Base-by-base conservation (phyloP, 92 coral and sea anemone species). In the Nematostella vectensis region DNA sequence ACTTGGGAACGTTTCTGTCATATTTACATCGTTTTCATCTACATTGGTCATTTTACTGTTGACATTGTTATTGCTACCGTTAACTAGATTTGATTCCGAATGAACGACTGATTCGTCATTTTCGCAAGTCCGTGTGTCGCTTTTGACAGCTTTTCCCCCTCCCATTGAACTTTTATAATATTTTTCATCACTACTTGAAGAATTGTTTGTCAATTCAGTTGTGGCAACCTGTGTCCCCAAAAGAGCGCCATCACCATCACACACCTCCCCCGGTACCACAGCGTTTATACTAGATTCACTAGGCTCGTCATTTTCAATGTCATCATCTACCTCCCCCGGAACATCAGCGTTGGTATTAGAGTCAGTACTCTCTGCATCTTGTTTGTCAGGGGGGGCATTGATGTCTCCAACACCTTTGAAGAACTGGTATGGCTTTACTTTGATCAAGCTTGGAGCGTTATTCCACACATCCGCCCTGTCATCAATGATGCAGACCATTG, bases 391-490 rank as follows among this genome's bases (percentile, higher is more conserved):
- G 11, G 98, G 98, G n/a, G 98, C 98, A 78, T 91, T 87, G 47
- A 91, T 91, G 75, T 91, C 98, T 15, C 96, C 98, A 4, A 88
- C 95, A 3, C 94, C 96, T 19, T 80, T 78, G 49, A 91, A 91
- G 70, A 81, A 91, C 81, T 77, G 80, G 68, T 91, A 91, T 3
- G 98, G 98, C 42, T 91, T 91, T 27, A 91, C 98, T 21, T 80
- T 81, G 43, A 91, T 57, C 29, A 91, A 68, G 50, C 86, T 91
- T 13, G 94, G 76, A 33, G 98, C 98, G 42, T 71, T 69, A 70
- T 91, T 88, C 98, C 98, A 91, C 15, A 91, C 87, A 53, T 91
- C 98, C 62, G 70, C 94, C 29, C 98, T 85, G 80, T 91, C 98
- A 66, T 91, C 98, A 6, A 91, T 91, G 31, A 91, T 85, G 61